These are phyloP conservation scores for Amphipyra berbera DNA, from an alignment of 2,888 invertebrate genomes.

Conservation along the genomic window DNA sequence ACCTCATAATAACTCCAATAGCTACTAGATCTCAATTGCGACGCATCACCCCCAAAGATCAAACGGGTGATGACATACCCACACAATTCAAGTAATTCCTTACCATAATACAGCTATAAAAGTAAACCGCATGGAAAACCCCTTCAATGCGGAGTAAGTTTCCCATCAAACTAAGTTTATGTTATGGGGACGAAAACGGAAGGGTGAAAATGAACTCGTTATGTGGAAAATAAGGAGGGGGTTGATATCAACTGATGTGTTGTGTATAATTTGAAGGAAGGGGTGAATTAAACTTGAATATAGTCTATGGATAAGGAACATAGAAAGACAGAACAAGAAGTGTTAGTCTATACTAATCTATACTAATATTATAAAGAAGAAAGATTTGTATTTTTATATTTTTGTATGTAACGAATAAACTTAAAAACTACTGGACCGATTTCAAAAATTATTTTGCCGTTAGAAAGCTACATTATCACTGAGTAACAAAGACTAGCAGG, in stretches of 20 bases:
- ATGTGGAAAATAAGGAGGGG: slow-evolving; percentile 69
- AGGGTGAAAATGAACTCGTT: slow-evolving; percentile 76
- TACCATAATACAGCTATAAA: slow-evolving; percentile 37
- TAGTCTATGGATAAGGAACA: slow-evolving; percentile 5
- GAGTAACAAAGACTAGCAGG: too few relatives aligned
- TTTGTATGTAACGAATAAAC: too few relatives aligned
- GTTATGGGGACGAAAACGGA: slow-evolving; percentile 54
- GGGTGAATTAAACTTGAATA: slow-evolving; percentile 50
- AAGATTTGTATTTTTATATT: too few relatives aligned
- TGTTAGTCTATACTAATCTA: too few relatives aligned
- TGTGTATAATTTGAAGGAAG: slow-evolving; percentile 51
- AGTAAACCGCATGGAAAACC: slow-evolving; percentile 54
- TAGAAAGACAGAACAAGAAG: slow-evolving; percentile 16
- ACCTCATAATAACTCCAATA: not conserved
- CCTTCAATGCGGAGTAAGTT: slow-evolving; percentile 55
- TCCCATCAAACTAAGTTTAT: slow-evolving; percentile 69
- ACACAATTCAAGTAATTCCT: slow-evolving; percentile 32
- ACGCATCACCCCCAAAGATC: slow-evolving; percentile 6
- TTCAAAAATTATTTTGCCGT: too few relatives aligned
- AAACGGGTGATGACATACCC: slow-evolving; percentile 16
- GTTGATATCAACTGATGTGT: slow-evolving; percentile 55
- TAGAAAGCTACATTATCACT: too few relatives aligned
- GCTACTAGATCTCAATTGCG: not conserved
- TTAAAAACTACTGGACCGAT: too few relatives aligned
- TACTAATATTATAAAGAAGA: too few relatives aligned